Percentiles rank a stretch among this genome's conserved stretches.
Conservation (phyloP, 1,140 invertebrate genomes). For the Cyphomyrmex costatus region DNA sequence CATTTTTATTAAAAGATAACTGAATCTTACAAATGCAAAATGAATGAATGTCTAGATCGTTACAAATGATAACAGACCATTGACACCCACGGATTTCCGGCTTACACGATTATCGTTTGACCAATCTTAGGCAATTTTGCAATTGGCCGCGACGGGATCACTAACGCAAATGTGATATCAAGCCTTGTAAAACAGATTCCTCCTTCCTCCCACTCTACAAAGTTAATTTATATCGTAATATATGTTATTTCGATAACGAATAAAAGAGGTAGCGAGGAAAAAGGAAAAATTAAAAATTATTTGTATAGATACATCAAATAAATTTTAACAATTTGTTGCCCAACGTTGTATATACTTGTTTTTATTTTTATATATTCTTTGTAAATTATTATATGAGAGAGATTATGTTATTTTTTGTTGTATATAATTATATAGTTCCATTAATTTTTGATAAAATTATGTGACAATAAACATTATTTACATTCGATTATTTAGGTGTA, state of each 20-base stretch:
- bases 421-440: not conserved
- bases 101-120: constrained; percentile 31
- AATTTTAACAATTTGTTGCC: not conserved
- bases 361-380: not conserved
- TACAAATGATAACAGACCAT: constrained; percentile 53
- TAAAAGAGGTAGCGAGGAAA: not conserved
- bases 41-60: constrained; percentile 2
- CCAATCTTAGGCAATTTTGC: constrained; percentile 72
- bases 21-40: constrained; percentile 15
- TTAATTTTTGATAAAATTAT: constrained; percentile 3
- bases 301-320: not conserved
- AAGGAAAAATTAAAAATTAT: constrained; percentile 3
- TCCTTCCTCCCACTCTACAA: not conserved
- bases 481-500: not conserved
- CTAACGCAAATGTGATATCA: constrained; percentile 46
- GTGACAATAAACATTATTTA: not conserved
- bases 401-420: not conserved
- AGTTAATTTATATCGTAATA: not conserved
- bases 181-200: constrained; percentile 38
- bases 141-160: constrained; percentile 56
- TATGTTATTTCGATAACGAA: not conserved
- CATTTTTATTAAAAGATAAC: not conserved
- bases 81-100: constrained; percentile 71
- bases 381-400: not conserved
- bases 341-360: not conserved